phyloP scores from a whole-genome alignment of 2,113 vertebrate genomes.

The Thinocorus orbignyianus region DNA sequence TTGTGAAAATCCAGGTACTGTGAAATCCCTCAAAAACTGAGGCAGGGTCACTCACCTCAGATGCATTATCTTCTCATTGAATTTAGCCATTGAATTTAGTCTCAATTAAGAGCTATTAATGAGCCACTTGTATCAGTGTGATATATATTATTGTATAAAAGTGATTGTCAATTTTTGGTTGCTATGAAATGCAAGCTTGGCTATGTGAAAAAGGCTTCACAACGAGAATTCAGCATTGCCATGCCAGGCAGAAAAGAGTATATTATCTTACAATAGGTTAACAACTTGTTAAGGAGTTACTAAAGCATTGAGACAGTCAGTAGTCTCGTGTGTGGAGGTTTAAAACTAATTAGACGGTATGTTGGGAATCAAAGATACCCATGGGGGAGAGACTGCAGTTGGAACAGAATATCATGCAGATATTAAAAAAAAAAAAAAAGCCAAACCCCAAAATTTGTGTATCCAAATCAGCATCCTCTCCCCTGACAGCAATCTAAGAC shows the following conservation, averaged over 20 bases:
- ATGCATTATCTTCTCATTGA: conserved; percentile 5
- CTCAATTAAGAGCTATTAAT: conserved; percentile 57
- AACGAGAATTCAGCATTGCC: conserved; percentile 10
- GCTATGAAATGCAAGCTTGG: conserved; percentile 2
- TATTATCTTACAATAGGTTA: neutral
- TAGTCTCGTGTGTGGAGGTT: neutral
- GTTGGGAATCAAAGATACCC: neutral
- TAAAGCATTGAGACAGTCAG: neutral
- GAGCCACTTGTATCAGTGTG: conserved; percentile 16
- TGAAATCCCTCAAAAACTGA: neutral
- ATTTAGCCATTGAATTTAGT: conserved; percentile 13
- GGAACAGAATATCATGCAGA: neutral
- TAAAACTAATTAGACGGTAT: neutral
- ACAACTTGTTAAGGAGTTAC: neutral
- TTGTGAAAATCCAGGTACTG: conserved; percentile 8
- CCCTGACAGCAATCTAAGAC: neutral
- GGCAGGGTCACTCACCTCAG: conserved; percentile 31
- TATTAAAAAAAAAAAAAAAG: neutral
- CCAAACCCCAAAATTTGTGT: neutral
- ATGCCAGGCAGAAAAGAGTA: conserved; percentile 18
- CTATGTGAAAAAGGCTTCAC: neutral
- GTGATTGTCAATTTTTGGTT: conserved; percentile 12
- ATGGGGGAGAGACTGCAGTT: neutral
- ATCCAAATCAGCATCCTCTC: neutral
- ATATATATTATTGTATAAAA: neutral